A percentile compares a stretch with the other conserved stretches of the same genome.
phyloP scores from a whole-genome alignment of 2,113 vertebrate species.

The Turnix velox region DNA sequence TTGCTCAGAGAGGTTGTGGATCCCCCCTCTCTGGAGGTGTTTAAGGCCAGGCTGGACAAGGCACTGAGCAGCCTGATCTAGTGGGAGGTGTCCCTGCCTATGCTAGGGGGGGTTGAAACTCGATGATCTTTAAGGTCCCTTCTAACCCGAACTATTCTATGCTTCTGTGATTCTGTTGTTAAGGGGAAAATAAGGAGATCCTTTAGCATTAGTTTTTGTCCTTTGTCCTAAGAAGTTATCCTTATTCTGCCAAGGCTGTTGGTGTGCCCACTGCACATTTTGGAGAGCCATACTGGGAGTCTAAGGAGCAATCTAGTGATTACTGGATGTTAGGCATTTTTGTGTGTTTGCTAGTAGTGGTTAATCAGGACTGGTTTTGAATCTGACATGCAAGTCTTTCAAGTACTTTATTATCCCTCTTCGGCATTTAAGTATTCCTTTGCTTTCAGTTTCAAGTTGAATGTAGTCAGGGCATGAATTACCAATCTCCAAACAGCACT shows the following conservation, averaged over 20 bases:
- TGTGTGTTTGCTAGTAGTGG: background rate
- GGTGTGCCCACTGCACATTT: background rate
- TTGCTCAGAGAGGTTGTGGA: too few species aligned
- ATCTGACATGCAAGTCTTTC: background rate
- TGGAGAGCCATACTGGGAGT: background rate
- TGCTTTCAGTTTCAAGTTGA: constrained; percentile 33
- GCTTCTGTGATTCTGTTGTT: too few species aligned
- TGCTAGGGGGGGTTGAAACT: too few species aligned
- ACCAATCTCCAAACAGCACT: background rate
- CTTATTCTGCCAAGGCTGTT: background rate
- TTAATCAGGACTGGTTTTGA: background rate
- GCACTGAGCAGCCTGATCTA: too few species aligned
- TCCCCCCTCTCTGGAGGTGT: too few species aligned
- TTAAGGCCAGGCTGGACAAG: too few species aligned
- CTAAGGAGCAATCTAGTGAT: background rate
- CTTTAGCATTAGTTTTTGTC: background rate
- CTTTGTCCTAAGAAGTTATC: background rate
- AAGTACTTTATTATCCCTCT: background rate
- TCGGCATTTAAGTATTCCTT: background rate
- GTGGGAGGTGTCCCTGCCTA: too few species aligned
- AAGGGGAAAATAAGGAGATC: background rate
- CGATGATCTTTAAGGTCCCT: too few species aligned
- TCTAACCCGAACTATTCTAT: too few species aligned
- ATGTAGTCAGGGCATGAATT: background rate
- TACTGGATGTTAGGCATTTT: background rate